Evolutionary conservation across 2,888 invertebrate species (phyloP), one percentile per base, ranked within the genome.

Genomic region (Phaedon cochleariae): DNA sequence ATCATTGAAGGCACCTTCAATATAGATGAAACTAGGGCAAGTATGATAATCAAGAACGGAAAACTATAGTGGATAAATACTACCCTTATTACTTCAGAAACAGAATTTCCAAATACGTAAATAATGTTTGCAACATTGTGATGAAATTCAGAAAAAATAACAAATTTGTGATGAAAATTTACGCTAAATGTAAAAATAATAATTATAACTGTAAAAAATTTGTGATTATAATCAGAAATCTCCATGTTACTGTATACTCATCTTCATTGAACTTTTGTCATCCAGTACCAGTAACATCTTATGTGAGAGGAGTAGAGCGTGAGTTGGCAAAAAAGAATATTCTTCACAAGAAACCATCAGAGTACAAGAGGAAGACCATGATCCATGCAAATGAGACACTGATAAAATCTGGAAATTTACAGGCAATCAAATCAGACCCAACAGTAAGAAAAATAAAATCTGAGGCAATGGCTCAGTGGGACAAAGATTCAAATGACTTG

Each of bases 371-470:
- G 22, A 31, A 53, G 52, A 41, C 46, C 0, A 17, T 61, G n/a
- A 29, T 49, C 0, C 12, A 17, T 6, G 15, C 53, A 10, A 26
- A 54, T 17, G 10, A 21, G 18, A 41, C 31, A 21, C 29, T 51
- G 41, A 31, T 64, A 5, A 34, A 26, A 31, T 6, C 48, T 6
- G 57, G 49, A 12, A 68, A 62, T 54, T 57, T 66, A 7, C 57
- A 66, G 45, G 20, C 34, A 2, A 67, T 71, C 0, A 69, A 65
- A 34, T 72, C 68, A n/a, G 69, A 67, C 55, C 2, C 18, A 52
- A 48, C 51, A 15, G 1, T 70, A 4, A 53, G 67, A 53, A 66
- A 65, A 57, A 68, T 72, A 9, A 64, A 58, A 63, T 69, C 68
- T 0, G 70, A 72, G 59, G 60, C 62, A 0, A 21, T 46, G 0